A percentile compares a stretch with the other conserved stretches of the same genome.
Evolutionary conservation across 2,888 invertebrate genomes (phyloP).

Genomic region (Panzeria rudis): DNA sequence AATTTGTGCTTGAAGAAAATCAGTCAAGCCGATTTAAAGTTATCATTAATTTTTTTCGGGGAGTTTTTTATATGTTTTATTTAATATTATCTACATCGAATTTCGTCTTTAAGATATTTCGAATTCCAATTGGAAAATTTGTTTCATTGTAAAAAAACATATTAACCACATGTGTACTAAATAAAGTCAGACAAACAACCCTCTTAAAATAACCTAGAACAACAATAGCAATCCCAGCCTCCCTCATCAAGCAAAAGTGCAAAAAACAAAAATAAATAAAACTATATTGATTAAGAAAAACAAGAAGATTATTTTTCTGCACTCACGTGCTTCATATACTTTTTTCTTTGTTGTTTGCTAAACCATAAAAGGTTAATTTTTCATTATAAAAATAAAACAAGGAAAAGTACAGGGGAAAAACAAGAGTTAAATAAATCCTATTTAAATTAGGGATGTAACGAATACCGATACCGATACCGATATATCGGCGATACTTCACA

Average conservation of each 20-base stretch:
- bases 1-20: too few relatives aligned
- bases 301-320: conserved; percentile 51
- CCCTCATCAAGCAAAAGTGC: too few relatives aligned
- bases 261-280: neutral
- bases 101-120: too few relatives aligned
- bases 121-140: neutral
- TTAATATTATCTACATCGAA: too few relatives aligned
- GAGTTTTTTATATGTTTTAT: too few relatives aligned
- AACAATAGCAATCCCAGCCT: neutral
- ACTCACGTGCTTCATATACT: conserved; percentile 57
- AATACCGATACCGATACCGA: too few relatives aligned
- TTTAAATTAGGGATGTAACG: too few relatives aligned
- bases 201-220: neutral
- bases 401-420: conserved; percentile 7
- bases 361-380: conserved; percentile 69
- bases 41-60: too few relatives aligned
- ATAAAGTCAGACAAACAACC: conserved; percentile 5
- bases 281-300: too few relatives aligned
- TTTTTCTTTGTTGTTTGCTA: conserved; percentile 38
- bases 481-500: too few relatives aligned
- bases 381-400: conserved; percentile 47
- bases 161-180: neutral
- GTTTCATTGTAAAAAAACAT: neutral
- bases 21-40: too few relatives aligned
- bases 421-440: conserved; percentile 30